Base-by-base conservation (phyloP, 2,797 vertebrate species). In the Oreochromis mossambicus region DNA sequence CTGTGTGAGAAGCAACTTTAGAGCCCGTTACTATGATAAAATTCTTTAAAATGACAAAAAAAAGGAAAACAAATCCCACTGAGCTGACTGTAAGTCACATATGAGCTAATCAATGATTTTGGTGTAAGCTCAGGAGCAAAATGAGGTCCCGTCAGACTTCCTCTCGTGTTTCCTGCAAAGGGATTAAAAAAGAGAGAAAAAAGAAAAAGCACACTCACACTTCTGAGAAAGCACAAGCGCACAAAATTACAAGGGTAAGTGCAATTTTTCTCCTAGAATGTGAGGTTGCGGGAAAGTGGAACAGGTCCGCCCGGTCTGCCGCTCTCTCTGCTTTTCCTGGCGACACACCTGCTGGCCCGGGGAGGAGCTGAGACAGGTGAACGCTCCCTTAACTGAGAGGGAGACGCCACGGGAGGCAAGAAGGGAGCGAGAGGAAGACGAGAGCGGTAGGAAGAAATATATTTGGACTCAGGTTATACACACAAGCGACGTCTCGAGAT, bases 271-370 rank as follows among this genome's bases (percentile, higher is more conserved):
- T 75, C 43, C 43, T 75, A 50, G 68, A 75, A 75, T 75, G 24
- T 50, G 68, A 48, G 15, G 29, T 58, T 26, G 66, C 9, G 17
- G 77, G 26, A 75, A 58, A 7, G 70, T 8, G 87, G 87, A 96
- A 96, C 96, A 94, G 95, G 96, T 96, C 89, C 1, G 75, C 89
- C 96, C 93, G 89, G 96, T 97, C 90, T 78, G 81, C 86, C 61
- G 21, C 56, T 68, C 79, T 51, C 1, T 6, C 87, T 63, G 85
- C 77, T 13, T 75, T 80, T 34, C 10, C 79, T 88, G 87, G 80
- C 1, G 91, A 94, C 93, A 93, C 95, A 95, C 95, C 95, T 94
- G 90, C 68, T 15, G 61, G 11, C 75, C 21, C 29, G 89, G 91
- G 95, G 96, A 87, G 95, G 95, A 93, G 95, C 88, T 73, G 78